Evolutionary conservation across 2,888 invertebrate species (phyloP), one percentile per base, ranked within the genome.

Genomic region (Chrysotoxum bicinctum): DNA sequence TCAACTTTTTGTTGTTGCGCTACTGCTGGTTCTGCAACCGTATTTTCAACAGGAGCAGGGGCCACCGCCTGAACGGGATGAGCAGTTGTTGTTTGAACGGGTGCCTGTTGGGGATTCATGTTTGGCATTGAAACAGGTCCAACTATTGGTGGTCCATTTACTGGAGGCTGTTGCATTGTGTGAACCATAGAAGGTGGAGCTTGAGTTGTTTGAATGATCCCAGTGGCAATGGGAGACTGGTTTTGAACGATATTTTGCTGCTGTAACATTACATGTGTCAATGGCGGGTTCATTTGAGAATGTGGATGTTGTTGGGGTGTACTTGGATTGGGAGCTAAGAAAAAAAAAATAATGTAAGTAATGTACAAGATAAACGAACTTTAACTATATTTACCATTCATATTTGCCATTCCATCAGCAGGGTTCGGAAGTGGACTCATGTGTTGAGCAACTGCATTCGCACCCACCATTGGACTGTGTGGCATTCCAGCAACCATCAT

Each of bases 1-100:
- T 91, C 91, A 26, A 89, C 89, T 70, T 88, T 91, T 90, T 90
- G 91, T 80, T 89, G 91, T 75, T 88, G 90, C 77, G 88, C 89
- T 16, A 90, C 90, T 19, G 89, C 90, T n/a, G 87, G 88, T 64
- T 88, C 72, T 74, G 87, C 69, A 37, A 74, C 74, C 35, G 60
- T 19, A 83, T 70, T 74, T 79, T 87, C 82, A 32, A 89, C 26
- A 58, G 86, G 78, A 83, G 88, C 73, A 74, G 89, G 10, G 58
- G 83, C 58, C 21, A 76, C 70, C 10, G 78, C 83, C 32, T 75
- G 84, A 40, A 52, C 43, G 30, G 81, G 37, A 48, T 73, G 85
- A 50, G 87, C 21, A 43, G 90, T 69, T 16, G 89, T 86, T 43
- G 88, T 69, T 48, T 81, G 81, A 26, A 73, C 56, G 12, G 81